Percentiles rank a stretch among this genome's conserved stretches.
Evolutionary conservation across 2,888 invertebrate genomes (phyloP).

Genomic region (Clivina fossor): DNA sequence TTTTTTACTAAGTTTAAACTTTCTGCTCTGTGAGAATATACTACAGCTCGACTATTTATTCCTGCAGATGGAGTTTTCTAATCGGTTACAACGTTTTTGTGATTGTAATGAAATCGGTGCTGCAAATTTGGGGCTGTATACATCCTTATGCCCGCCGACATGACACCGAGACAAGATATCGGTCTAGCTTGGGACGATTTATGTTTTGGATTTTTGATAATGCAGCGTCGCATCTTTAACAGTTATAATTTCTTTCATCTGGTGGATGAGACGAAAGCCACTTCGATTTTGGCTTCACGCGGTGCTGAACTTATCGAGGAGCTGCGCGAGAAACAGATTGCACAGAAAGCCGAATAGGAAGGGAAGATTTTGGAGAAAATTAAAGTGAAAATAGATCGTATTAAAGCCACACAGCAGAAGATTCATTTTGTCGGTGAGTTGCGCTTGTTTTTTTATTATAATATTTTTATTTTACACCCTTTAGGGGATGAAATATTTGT

Average conservation of each 20-base stretch:
- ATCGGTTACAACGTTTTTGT: conserved; percentile 88
- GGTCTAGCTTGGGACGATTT: conserved; percentile 94
- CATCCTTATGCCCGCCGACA: no score
- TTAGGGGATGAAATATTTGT: no score
- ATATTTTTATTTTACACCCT: no score
- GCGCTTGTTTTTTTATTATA: no score
- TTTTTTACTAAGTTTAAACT: no score
- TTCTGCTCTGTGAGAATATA: no score
- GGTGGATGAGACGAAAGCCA: conserved; percentile 93
- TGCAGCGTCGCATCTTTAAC: conserved; percentile 89
- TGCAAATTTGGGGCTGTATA: conserved; percentile 94
- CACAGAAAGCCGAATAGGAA: conserved; percentile 85
- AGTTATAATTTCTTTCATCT: conserved; percentile 98
- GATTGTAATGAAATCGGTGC: conserved; percentile 81
- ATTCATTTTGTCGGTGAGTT: conserved; percentile 84
- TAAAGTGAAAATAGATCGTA: conserved; percentile 93
- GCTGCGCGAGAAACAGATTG: conserved; percentile 84
- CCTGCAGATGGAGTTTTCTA: conserved; percentile 88
- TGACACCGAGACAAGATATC: conserved; percentile 79
- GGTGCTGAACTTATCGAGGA: conserved; percentile 94
- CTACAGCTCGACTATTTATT: no score
- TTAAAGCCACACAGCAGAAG: conserved; percentile 88
- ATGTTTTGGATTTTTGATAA: conserved; percentile 89
- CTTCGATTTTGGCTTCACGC: conserved; percentile 91
- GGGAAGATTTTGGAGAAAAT: conserved; percentile 86